Percentiles rank a stretch among this genome's conserved stretches.
Conservation (phyloP, 2,797 vertebrate genomes). For the Cirrhinus molitorella region DNA sequence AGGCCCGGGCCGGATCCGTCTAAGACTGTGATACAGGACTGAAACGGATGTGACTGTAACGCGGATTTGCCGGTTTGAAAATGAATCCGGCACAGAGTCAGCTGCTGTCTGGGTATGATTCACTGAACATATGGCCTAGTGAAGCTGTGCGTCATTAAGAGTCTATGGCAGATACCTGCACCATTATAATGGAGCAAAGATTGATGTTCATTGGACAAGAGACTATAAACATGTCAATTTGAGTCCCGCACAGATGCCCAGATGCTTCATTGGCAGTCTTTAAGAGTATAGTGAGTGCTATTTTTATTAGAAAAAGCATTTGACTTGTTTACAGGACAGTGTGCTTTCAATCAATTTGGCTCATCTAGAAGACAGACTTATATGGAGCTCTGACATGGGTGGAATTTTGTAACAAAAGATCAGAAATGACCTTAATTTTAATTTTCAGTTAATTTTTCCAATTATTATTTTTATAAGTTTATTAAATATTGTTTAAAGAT, state of each 20-base stretch:
- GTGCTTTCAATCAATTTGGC: neutral
- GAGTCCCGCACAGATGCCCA: neutral
- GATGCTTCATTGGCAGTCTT: neutral
- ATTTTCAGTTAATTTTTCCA: no score
- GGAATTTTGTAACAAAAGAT: neutral
- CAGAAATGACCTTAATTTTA: neutral
- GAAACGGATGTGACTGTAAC: no score
- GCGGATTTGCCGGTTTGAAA: no score
- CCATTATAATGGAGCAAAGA: conserved; percentile 2
- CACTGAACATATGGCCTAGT: neutral
- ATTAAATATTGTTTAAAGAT: neutral
- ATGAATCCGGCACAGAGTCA: no score
- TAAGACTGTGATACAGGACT: no score
- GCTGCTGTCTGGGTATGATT: neutral
- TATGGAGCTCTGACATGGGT: neutral
- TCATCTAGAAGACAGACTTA: neutral
- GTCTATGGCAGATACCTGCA: neutral
- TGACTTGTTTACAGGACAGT: neutral
- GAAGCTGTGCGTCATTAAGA: neutral
- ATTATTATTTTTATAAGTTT: neutral
- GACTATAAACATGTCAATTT: neutral
- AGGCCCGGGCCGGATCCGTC: no score
- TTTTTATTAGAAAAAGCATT: neutral
- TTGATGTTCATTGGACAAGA: neutral
- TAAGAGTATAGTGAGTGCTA: neutral